phyloP scores from a whole-genome alignment of 2,797 vertebrate genomes.

The Calcarius lapponicus region DNA sequence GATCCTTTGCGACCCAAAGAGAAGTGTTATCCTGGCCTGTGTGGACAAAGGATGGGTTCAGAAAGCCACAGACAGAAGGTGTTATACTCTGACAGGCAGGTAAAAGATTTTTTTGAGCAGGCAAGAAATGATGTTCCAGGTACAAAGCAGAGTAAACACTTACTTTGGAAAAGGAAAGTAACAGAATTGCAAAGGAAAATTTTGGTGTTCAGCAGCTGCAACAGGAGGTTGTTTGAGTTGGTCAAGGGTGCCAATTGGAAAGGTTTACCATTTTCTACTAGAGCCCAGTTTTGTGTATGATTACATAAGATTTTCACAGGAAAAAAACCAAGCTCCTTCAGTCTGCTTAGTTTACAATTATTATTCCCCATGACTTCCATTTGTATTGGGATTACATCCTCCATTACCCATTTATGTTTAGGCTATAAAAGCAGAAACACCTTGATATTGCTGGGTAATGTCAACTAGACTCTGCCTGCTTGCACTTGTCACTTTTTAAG shows the following conservation, averaged over 20 bases:
- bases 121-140: not conserved
- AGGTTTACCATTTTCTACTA: not conserved
- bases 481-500: not conserved
- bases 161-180: not conserved
- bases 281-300: not conserved
- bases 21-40: accelerated
- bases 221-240: not conserved
- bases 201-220: not conserved
- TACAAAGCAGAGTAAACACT: not conserved
- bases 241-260: not conserved
- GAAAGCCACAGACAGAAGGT: not conserved
- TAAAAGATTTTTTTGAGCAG: not conserved
- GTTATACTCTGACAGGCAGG: not conserved
- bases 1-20: not conserved
- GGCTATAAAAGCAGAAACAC: not conserved
- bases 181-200: not conserved
- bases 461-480: not conserved
- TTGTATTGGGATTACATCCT: not conserved
- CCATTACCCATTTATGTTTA: not conserved
- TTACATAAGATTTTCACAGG: not conserved
- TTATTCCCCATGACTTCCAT: not conserved
- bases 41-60: not conserved
- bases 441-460: not conserved
- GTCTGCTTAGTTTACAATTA: not conserved
- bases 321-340: not conserved